Evolutionary conservation across 2,797 vertebrate species (phyloP).

Genomic region (Syndactyla subalaris): DNA sequence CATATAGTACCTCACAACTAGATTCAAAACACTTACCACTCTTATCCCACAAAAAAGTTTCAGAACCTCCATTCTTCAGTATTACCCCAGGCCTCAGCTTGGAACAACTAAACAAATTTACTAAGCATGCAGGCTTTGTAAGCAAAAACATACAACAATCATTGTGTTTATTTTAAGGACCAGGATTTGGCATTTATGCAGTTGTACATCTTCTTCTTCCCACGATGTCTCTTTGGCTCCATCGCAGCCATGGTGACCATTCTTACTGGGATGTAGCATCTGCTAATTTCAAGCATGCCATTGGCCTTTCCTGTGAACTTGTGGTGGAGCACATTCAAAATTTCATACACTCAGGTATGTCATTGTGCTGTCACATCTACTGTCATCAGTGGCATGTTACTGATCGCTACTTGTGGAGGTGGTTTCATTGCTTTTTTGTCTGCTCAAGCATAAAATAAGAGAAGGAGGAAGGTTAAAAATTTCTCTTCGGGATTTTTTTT

Average conservation of each 20-base stretch:
- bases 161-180: conserved; percentile 80
- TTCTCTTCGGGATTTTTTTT: not conserved
- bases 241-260: conserved; percentile 92
- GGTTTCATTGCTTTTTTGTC: not conserved
- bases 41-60: not conserved
- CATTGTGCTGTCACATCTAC: not conserved
- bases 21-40: not conserved
- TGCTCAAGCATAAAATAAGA: not conserved
- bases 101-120: not conserved
- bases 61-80: not conserved
- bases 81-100: not conserved
- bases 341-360: conserved; percentile 92
- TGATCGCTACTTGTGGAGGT: not conserved
- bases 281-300: conserved; percentile 97
- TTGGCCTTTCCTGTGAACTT: conserved; percentile 95
- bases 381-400: not conserved
- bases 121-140: not conserved
- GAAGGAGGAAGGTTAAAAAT: not conserved
- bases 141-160: not conserved
- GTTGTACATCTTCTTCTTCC: conserved; percentile 96
- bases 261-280: conserved; percentile 95
- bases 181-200: conserved; percentile 93
- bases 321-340: conserved; percentile 96
- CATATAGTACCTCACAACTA: not conserved
- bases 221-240: conserved; percentile 95